Conservation (phyloP, 2,888 invertebrate genomes). For the Dryocosmus kuriphilus region DNA sequence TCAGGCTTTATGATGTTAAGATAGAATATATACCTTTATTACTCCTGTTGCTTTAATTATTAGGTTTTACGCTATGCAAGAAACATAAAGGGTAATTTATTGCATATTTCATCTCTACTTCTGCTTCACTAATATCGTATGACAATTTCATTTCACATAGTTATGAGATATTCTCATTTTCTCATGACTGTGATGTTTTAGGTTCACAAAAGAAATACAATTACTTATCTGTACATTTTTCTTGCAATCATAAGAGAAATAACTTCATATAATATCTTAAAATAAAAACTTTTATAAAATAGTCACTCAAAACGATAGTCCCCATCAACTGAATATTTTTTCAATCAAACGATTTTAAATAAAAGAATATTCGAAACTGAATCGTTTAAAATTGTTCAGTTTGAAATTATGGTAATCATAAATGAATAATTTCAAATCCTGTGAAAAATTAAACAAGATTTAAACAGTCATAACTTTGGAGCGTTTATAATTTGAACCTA, state of each 20-base stretch:
- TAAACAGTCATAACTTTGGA: no score
- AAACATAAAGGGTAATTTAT: constrained; percentile 17
- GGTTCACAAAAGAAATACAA: not conserved
- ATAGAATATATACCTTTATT: constrained; percentile 28
- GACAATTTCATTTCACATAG: constrained; percentile 17
- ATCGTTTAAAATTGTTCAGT: no score
- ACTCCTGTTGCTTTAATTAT: constrained; percentile 7
- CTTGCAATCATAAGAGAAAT: not conserved
- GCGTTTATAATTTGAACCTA: no score
- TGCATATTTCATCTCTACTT: constrained; percentile 24
- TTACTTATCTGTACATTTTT: not conserved
- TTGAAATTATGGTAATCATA: no score
- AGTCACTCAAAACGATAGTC: no score
- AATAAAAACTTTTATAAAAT: not conserved
- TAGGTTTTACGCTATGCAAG: constrained; percentile 12
- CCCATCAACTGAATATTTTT: no score
- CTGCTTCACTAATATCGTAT: constrained; percentile 6
- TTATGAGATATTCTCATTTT: not conserved
- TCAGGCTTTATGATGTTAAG: constrained; percentile 10
- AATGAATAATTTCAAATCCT: no score
- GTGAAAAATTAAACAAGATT: no score
- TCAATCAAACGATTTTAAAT: no score
- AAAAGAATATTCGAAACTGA: no score
- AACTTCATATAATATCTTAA: not conserved
- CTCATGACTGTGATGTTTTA: not conserved